These are phyloP conservation scores for Chrysogorgia sp. DNA, from an alignment of 92 coral and sea anemone genomes.

Conservation along the genomic window DNA sequence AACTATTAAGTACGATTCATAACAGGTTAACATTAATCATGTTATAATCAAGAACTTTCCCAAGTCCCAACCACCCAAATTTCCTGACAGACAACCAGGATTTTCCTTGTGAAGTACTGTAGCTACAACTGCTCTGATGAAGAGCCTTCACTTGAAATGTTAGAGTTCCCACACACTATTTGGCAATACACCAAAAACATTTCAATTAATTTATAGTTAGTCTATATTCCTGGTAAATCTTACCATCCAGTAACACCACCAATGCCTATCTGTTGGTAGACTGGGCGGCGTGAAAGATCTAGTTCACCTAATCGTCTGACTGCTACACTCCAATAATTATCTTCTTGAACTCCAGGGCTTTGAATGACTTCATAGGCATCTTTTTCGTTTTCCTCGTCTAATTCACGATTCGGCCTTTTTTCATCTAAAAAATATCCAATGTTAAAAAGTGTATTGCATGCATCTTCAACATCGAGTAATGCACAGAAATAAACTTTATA, in stretches of 20 bases:
- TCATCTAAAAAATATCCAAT: slow-evolving; percentile 20
- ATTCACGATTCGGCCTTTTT: not conserved
- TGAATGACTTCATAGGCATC: slow-evolving; percentile 74
- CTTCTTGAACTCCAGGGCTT: slow-evolving; percentile 68
- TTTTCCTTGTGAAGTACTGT: no score
- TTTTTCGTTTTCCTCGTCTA: slow-evolving; percentile 32
- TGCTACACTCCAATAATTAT: slow-evolving; percentile 37
- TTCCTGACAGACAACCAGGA: no score
- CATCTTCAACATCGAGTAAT: slow-evolving; percentile 20
- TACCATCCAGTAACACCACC: slow-evolving; percentile 98
- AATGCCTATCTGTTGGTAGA: slow-evolving; percentile 79
- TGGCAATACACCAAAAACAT: no score
- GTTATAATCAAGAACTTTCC: no score
- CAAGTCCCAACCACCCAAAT: no score
- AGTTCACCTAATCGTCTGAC: slow-evolving; percentile 68
- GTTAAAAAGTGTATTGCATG: not conserved
- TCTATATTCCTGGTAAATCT: no score
- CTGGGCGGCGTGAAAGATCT: slow-evolving; percentile 87
- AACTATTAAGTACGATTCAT: no score
- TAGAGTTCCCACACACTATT: no score
- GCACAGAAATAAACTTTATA: no score
- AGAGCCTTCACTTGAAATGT: no score
- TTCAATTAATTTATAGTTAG: not conserved
- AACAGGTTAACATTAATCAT: no score
- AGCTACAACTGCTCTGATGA: no score